Conservation (phyloP, 1,140 invertebrate species). For the Ditylenchus dipsaci region DNA sequence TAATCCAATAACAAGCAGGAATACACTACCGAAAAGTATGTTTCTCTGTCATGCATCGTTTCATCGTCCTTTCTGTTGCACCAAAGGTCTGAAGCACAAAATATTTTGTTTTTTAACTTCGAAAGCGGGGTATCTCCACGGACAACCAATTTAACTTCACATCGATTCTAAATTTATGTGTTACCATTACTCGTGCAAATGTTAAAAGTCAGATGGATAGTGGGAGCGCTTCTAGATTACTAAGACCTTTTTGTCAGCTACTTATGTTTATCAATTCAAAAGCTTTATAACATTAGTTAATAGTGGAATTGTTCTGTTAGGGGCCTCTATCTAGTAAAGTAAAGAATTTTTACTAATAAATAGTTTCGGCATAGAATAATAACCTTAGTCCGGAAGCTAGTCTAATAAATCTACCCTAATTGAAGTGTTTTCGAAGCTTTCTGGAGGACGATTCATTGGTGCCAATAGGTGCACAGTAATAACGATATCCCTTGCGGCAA, state of each 20-base stretch:
- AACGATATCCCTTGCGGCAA: slow-evolving; percentile 29
- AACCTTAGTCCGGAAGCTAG: too few species aligned
- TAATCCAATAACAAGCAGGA: not conserved
- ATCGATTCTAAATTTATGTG: slow-evolving; percentile 31
- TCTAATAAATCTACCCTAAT: slow-evolving; percentile 13
- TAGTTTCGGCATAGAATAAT: too few species aligned
- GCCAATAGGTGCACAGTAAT: slow-evolving; percentile 40
- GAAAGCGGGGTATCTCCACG: slow-evolving; percentile 57
- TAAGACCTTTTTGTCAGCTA: too few species aligned
- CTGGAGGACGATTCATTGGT: slow-evolving; percentile 23
- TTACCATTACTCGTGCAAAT: not conserved
- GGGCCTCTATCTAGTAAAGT: too few species aligned
- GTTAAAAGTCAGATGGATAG: slow-evolving; percentile 16
- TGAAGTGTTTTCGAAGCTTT: slow-evolving; percentile 10
- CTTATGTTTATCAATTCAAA: too few species aligned
- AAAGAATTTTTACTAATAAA: too few species aligned
- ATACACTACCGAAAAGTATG: slow-evolving; percentile 35
- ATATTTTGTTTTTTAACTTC: slow-evolving; percentile 58
- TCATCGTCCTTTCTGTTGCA: slow-evolving; percentile 57
- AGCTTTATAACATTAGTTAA: slow-evolving; percentile 12
- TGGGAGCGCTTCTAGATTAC: slow-evolving; percentile 3
- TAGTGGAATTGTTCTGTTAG: not conserved
- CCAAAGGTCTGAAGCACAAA: slow-evolving; percentile 56
- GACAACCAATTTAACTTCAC: slow-evolving; percentile 57
- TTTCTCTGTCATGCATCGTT: slow-evolving; percentile 40